phyloP scores from a whole-genome alignment of 2,113 vertebrate genomes.

The Semicossyphus pulcher region DNA sequence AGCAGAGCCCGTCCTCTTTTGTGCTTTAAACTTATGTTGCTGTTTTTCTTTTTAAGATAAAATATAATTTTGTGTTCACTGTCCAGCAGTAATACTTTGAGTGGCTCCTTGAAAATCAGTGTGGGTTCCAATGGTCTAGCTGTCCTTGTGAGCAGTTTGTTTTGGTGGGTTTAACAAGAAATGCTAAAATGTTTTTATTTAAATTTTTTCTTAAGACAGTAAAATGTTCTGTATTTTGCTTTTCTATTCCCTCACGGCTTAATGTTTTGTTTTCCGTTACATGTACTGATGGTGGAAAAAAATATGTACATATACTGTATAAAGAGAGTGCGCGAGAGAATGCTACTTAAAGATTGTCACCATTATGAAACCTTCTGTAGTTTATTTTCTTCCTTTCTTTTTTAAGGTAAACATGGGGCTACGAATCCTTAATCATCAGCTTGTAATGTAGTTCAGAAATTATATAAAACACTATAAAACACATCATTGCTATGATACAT shows the following conservation, averaged over 20 bases:
- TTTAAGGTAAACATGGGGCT: constrained; percentile 48
- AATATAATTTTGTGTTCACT: constrained; percentile 67
- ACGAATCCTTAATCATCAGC: constrained; percentile 61
- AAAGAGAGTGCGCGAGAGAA: constrained; percentile 52
- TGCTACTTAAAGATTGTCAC: constrained; percentile 72
- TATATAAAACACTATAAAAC: constrained; percentile 71
- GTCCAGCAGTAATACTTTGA: constrained; percentile 68
- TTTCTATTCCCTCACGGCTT: constrained; percentile 59
- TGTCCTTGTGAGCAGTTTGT: constrained; percentile 53
- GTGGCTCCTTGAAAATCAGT: constrained; percentile 60
- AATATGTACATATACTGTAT: constrained; percentile 75
- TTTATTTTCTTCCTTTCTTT: constrained; percentile 24
- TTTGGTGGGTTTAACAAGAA: constrained; percentile 35
- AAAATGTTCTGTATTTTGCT: constrained; percentile 59
- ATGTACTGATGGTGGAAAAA: constrained; percentile 61
- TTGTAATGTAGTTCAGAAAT: constrained; percentile 71
- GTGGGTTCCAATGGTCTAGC: constrained; percentile 68
- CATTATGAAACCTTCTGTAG: constrained; percentile 51
- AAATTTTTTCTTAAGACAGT: constrained; percentile 57
- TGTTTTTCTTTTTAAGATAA: constrained; percentile 48
- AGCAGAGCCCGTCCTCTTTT: constrained; percentile 71
- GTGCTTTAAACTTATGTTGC: constrained; percentile 73
- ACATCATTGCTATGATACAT: constrained; percentile 55
- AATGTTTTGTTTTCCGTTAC: constrained; percentile 56
- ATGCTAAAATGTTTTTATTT: constrained; percentile 35